Evolutionary conservation across 2,888 invertebrate species (phyloP), one percentile per base, ranked within the genome.

Genomic region (Stenotaenia linearis): DNA sequence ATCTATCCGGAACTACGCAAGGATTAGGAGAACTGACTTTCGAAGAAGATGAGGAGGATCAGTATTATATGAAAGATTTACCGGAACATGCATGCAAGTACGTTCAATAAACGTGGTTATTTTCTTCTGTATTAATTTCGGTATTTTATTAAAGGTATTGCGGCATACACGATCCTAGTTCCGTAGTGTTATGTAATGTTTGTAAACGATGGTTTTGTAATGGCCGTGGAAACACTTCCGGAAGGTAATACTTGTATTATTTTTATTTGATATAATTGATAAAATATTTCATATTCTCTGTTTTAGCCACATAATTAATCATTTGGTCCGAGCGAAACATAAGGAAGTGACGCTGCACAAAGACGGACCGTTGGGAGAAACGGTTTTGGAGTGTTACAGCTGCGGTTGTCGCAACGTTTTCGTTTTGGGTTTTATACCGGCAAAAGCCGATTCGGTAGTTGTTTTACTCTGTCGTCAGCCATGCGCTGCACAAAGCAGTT

Each of bases 161-260:
- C 87, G 98, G 98, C 76, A 97, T 99, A 82, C 97, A 98, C 86
- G 98, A 98, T 86, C 97, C 97, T 0, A 92, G 94, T 82, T 96
- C 96, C 84, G 99, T 99, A 56, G 97, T 98, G 79, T 95, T 96
- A 92, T 99, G 99, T 88, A 98, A 98, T 86, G 91, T 95, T 81
- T 99, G 99, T 86, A 97, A 96, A 86, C 98, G 98, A 86, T 99
- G 99, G 99, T 99, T 99, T 86, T 99, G 99, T 87, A 99, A 99
- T 89, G 98, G 98, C 0, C 91, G 98, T 80, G 98, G 98, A 18
- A 97, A 96, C 85, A 98, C 98, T 0, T 97, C 97, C 0, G 98
- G 96, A 83, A 89, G 86, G 88, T 88, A 83, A 78, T 28, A 6
- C 4, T 12, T 75, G 12, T n/a, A n/a, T n/a, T n/a, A n/a, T n/a